Evolutionary conservation across 2,797 vertebrate genomes (phyloP).

Genomic region (Eremophila alpestris): DNA sequence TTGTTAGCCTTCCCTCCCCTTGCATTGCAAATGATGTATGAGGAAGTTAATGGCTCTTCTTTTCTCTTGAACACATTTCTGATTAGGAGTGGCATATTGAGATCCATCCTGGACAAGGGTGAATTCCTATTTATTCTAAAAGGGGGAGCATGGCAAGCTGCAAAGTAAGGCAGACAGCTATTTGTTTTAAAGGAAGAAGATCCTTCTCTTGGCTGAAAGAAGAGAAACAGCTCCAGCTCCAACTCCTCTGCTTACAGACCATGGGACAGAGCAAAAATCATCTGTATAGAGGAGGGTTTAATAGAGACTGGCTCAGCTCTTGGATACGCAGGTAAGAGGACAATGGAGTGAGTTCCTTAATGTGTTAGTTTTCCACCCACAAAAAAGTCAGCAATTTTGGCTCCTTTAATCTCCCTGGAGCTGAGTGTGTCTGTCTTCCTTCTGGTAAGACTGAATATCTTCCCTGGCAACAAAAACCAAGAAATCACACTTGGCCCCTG

Average conservation of each 20-base stretch:
- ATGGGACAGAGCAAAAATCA: neutral
- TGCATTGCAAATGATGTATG: conserved; percentile 10
- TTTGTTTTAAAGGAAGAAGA: neutral
- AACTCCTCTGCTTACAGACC: neutral
- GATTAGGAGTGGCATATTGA: neutral
- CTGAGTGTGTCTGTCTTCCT: neutral
- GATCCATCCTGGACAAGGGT: neutral
- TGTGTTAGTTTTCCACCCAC: neutral
- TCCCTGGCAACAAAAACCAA: neutral
- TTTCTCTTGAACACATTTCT: neutral
- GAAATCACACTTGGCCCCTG: neutral
- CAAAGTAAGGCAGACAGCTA: neutral
- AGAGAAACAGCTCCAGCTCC: neutral
- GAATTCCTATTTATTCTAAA: neutral
- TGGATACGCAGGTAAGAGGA: neutral
- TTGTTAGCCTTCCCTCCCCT: neutral
- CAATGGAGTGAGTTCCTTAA: neutral
- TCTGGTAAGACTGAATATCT: neutral
- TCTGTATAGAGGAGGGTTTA: neutral
- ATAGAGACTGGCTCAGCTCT: neutral
- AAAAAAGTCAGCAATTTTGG: neutral
- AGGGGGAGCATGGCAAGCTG: neutral
- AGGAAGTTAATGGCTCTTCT: conserved; percentile 5
- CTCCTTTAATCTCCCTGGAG: neutral
- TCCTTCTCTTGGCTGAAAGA: neutral